Evolutionary conservation across 1,140 invertebrate species (phyloP).

Genomic region (Leguminivora glycinivorella): DNA sequence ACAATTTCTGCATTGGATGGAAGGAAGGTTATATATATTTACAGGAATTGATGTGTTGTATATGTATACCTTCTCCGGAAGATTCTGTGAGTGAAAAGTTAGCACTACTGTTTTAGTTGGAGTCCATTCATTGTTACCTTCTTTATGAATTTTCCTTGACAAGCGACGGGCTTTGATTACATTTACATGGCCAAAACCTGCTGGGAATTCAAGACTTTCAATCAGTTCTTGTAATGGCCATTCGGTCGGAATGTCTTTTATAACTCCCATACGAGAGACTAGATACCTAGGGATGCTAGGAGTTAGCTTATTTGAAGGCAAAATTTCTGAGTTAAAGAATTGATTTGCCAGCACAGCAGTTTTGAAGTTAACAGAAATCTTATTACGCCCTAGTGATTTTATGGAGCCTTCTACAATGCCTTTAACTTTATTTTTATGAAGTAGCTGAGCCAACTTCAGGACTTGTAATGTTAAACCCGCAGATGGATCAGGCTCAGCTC

Average conservation of each 20-base stretch:
- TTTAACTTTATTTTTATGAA: background rate
- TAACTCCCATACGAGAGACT: background rate
- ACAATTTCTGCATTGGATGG: slow-evolving; percentile 1
- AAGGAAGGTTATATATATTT: background rate
- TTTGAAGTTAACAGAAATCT: background rate
- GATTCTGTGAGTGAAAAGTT: background rate
- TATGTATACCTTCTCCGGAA: background rate
- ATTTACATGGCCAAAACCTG: background rate
- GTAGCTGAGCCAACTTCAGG: background rate
- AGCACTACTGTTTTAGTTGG: background rate
- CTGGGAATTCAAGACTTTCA: background rate
- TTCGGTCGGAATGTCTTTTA: background rate
- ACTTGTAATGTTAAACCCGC: background rate
- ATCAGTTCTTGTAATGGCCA: background rate
- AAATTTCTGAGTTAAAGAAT: background rate
- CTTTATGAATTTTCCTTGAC: background rate
- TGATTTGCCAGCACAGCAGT: background rate
- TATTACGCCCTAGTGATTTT: background rate
- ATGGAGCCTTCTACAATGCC: background rate
- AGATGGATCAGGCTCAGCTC: background rate
- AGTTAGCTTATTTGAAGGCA: background rate
- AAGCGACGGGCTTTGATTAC: background rate
- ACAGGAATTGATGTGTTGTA: background rate
- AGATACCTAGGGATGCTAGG: background rate
- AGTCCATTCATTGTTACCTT: background rate